Conservation (phyloP, 2,113 vertebrate genomes). For the Brachyistius frenatus region DNA sequence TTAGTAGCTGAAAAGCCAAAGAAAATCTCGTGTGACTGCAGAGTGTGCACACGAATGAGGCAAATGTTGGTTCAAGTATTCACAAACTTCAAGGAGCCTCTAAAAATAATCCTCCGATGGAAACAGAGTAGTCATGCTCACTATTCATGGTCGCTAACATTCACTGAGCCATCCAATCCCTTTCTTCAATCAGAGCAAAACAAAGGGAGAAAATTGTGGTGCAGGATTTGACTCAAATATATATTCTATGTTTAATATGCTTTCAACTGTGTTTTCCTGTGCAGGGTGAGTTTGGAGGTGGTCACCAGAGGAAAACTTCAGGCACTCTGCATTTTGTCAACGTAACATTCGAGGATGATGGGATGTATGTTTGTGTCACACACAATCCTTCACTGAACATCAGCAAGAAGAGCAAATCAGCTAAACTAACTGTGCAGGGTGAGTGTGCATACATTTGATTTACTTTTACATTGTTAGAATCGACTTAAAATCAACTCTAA, state of each 20-base stretch:
- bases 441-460: slow-evolving; percentile 4
- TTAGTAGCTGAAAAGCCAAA: too few species aligned
- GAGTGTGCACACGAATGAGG: too few species aligned
- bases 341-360: slow-evolving; percentile 79
- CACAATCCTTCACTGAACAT: slow-evolving; percentile 77
- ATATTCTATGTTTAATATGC: background rate
- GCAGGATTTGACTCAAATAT: background rate
- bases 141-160: too few species aligned
- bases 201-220: background rate
- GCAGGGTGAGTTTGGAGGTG: slow-evolving; percentile 85
- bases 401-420: slow-evolving; percentile 74
- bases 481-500: too few species aligned
- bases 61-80: too few species aligned
- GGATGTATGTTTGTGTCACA: slow-evolving; percentile 81
- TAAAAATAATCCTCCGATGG: too few species aligned
- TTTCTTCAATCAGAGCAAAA: too few species aligned
- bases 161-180: too few species aligned
- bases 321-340: slow-evolving; percentile 80
- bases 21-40: too few species aligned
- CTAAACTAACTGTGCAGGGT: slow-evolving; percentile 80
- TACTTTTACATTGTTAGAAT: too few species aligned
- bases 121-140: too few species aligned
- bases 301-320: slow-evolving; percentile 81
- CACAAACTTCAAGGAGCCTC: too few species aligned
- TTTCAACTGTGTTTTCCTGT: slow-evolving; percentile 14